phyloP scores from a whole-genome alignment of 2,888 invertebrate species.

The Aphodius sticticus region DNA sequence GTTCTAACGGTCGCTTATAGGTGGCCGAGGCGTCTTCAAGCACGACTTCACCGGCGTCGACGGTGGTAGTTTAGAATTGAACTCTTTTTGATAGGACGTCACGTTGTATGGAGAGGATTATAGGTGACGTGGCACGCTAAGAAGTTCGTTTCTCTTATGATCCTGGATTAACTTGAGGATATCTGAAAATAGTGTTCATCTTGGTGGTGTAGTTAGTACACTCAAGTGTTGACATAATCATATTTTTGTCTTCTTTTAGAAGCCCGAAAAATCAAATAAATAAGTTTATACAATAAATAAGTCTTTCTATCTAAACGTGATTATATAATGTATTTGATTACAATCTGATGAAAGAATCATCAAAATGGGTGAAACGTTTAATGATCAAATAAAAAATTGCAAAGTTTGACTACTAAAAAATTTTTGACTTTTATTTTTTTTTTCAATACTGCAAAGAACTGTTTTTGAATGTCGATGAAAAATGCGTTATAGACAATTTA shows the following conservation, averaged over 20 bases:
- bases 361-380: too few species aligned
- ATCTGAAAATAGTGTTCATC: background rate
- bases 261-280: too few species aligned
- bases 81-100: background rate
- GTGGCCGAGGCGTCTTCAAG: background rate
- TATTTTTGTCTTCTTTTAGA: too few species aligned
- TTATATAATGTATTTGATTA: too few species aligned
- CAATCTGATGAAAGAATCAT: too few species aligned
- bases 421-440: too few species aligned
- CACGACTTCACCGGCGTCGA: background rate
- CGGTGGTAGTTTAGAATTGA: background rate
- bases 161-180: background rate
- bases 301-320: too few species aligned
- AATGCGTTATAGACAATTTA: background rate
- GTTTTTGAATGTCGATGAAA: too few species aligned
- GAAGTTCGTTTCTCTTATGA: background rate
- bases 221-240: background rate
- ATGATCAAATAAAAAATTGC: too few species aligned
- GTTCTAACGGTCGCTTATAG: background rate
- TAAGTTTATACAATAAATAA: too few species aligned
- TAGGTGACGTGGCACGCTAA: background rate
- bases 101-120: background rate
- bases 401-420: too few species aligned
- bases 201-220: background rate
- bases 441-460: too few species aligned